These are phyloP conservation scores for Agrotis ipsilon DNA, from an alignment of 2,888 invertebrate species.

Conservation along the genomic window DNA sequence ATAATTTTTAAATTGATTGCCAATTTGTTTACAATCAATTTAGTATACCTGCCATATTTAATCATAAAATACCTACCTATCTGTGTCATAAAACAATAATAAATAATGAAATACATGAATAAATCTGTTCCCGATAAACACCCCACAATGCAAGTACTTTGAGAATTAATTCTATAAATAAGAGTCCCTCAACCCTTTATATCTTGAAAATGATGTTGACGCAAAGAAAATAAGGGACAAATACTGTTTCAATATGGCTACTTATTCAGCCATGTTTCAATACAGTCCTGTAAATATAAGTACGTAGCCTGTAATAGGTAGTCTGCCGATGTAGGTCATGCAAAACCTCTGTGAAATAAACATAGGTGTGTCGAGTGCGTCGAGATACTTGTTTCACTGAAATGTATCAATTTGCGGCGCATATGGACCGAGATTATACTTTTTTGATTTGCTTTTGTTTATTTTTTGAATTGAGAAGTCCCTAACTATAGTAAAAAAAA, in stretches of 20 bases:
- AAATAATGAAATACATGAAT: not conserved
- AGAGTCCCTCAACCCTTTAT: slow-evolving; percentile 17
- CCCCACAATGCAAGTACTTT: not conserved
- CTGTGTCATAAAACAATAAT: not conserved
- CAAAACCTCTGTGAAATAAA: slow-evolving; percentile 27
- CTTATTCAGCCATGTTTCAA: slow-evolving; percentile 35
- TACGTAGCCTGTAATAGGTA: slow-evolving; percentile 16
- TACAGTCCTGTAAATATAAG: slow-evolving; percentile 35
- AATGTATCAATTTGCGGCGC: not conserved
- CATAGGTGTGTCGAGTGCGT: slow-evolving; percentile 17
- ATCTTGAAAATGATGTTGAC: slow-evolving; percentile 37
- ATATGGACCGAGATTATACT: not conserved
- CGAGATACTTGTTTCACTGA: slow-evolving; percentile 2
- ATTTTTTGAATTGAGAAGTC: too few relatives aligned
- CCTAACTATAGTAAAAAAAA: not conserved
- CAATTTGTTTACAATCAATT: not conserved
- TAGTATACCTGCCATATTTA: too few relatives aligned
- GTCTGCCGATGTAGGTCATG: slow-evolving; percentile 46
- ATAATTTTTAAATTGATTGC: not conserved
- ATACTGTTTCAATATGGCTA: slow-evolving; percentile 39
- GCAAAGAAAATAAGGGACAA: slow-evolving; percentile 38
- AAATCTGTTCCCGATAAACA: not conserved
- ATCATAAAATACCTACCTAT: not conserved
- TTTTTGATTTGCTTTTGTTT: too few relatives aligned
- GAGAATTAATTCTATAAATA: slow-evolving; percentile 24